Base-by-base conservation (phyloP, 1,140 invertebrate species). In the Dreissena rostriformis region DNA sequence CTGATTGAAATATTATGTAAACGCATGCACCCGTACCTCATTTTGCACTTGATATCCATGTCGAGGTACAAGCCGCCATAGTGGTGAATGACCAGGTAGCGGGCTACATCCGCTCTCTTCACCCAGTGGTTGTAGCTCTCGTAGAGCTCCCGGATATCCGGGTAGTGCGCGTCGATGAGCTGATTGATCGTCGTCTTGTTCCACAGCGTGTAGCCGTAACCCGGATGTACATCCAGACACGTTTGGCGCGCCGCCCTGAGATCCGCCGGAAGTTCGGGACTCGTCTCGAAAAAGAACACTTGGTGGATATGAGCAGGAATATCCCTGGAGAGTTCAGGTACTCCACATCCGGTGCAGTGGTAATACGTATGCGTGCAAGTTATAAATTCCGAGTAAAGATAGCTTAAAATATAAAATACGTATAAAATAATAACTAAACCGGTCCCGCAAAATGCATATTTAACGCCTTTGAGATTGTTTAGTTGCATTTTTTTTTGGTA, bases 91-190 rank as follows among this genome's bases (percentile, higher is more conserved):
- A 81, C 57, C 11, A 73, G 28, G 61, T 73, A 73, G n/a, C 79
- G 51, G 15, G 79, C 79, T 12, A 81, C 79, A 81, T 81, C 79
- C 15, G 70, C 79, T 26, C 79, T 39, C n/a, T 57, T 29, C 17
- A 81, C 61, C 79, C 79, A 81, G 70, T 73, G 68, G 51, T 39
- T 57, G 65, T 81, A 81, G 65, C 68, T 73, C 7, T 73, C 19
- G 22, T 73, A 81, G 5, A 81, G 15, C n/a, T 24, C 26, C 14
- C 67, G 28, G 4, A 81, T 24, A n/a, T 53, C 52, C 28, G 79
- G 79, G 51, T 72, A 81, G 11, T 81, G 19, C 17, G 24, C 49
- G 10, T 72, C 29, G 49, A 81, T 73, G 22, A 81, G 70, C 7
- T 39, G 11, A 49, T 81, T 24, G 14, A 81, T 52, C 15, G 55